Evolutionary conservation across 2,888 invertebrate species (phyloP).

Genomic region (Amiota minor): DNA sequence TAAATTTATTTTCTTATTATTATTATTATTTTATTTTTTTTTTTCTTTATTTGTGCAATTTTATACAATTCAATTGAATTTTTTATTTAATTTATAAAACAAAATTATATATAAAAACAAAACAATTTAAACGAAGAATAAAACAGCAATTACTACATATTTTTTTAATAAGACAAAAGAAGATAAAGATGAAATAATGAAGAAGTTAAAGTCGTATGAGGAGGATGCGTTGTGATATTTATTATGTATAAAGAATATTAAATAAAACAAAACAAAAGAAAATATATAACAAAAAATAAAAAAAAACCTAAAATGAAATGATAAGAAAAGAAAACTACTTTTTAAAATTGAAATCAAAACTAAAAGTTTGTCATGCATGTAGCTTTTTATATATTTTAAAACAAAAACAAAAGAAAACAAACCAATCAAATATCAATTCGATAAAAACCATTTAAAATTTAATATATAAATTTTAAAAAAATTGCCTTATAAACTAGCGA

Average conservation of each 20-base stretch:
- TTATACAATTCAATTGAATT: constrained; percentile 58
- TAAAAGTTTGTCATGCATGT: no score
- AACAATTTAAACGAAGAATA: constrained; percentile 42
- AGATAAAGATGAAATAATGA: constrained; percentile 50
- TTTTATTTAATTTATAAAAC: constrained; percentile 49
- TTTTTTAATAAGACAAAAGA: constrained; percentile 38
- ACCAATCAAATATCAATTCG: constrained; percentile 15
- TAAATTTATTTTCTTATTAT: constrained; percentile 11
- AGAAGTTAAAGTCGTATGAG: constrained; percentile 50
- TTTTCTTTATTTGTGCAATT: constrained; percentile 60
- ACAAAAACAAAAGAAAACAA: no score
- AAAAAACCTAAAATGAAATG: constrained; percentile 21
- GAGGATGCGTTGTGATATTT: constrained; percentile 74
- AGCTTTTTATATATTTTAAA: constrained; percentile 17
- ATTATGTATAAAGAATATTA: constrained; percentile 55
- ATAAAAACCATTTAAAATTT: constrained; percentile 33
- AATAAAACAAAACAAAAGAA: constrained; percentile 59
- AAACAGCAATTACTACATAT: constrained; percentile 34
- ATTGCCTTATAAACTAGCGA: no score
- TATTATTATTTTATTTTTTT: background rate
- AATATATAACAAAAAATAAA: constrained; percentile 44
- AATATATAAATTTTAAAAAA: no score
- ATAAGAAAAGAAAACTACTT: constrained; percentile 6
- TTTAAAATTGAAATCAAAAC: no score
- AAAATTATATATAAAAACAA: constrained; percentile 29